Percentiles rank a stretch among this genome's conserved stretches.
Conservation (phyloP, 2,113 vertebrate genomes). For the Halichoerus grypus region DNA sequence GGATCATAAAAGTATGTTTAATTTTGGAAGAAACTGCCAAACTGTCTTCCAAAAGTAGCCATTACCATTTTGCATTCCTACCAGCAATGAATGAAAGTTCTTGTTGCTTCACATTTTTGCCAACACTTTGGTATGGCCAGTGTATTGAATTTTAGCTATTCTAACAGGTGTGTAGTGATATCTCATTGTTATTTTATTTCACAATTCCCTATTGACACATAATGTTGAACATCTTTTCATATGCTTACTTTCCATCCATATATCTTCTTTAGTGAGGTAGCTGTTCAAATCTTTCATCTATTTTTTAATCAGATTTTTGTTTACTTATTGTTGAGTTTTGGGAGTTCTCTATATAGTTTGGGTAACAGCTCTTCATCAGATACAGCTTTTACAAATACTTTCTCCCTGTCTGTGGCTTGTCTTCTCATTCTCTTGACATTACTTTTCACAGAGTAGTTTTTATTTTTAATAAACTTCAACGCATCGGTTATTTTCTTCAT, state of each 20-base stretch:
- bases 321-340: background rate
- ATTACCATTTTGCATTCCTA: background rate
- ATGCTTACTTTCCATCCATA: background rate
- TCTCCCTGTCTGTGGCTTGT: background rate
- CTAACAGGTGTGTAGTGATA: background rate
- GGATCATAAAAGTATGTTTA: background rate
- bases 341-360: background rate
- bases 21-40: background rate
- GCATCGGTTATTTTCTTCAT: background rate
- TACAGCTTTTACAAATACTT: background rate
- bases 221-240: background rate
- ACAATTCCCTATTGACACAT: background rate
- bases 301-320: background rate
- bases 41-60: background rate
- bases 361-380: background rate
- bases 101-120: background rate
- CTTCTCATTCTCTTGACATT: background rate
- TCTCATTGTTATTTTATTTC: background rate
- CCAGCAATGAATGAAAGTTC: background rate
- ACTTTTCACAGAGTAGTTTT: background rate
- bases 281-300: background rate
- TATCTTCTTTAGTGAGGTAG: background rate
- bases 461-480: background rate
- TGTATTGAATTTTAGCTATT: background rate
- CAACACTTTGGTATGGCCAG: background rate